Evolutionary conservation across 2,113 vertebrate genomes (phyloP).

Genomic region (Lasiurus cinereus): DNA sequence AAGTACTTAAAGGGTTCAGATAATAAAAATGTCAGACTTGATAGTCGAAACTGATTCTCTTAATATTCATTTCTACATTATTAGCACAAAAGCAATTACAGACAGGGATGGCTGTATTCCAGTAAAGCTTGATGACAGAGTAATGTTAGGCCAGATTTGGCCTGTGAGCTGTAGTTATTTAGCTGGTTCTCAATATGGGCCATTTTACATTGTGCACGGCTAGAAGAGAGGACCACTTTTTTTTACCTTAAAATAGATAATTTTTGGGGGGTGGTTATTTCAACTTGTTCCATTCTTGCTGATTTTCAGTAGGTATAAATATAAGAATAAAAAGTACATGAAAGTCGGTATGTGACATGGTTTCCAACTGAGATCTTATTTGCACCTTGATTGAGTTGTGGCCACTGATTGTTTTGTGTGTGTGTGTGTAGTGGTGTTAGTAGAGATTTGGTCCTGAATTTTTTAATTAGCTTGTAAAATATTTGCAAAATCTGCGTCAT

Average conservation of each 20-base stretch:
- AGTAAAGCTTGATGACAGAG: background rate
- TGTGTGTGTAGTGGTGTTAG: background rate
- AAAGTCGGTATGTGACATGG: background rate
- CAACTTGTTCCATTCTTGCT: background rate
- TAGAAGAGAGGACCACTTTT: background rate
- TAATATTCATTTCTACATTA: background rate
- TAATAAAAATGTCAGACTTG: background rate
- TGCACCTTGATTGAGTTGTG: background rate
- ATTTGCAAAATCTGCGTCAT: background rate
- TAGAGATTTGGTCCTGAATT: too few species aligned
- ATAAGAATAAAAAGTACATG: background rate
- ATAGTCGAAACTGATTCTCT: fast-evolving
- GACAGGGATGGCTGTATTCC: too few species aligned
- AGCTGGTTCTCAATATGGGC: fast-evolving
- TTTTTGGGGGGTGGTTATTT: background rate
- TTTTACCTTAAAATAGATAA: background rate
- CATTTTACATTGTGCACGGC: too few species aligned
- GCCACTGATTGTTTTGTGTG: background rate
- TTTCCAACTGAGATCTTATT: background rate
- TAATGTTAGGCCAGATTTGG: fast-evolving
- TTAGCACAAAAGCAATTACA: background rate
- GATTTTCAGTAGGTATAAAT: background rate
- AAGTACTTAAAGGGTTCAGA: background rate
- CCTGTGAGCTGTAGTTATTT: fast-evolving
- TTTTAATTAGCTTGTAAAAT: background rate